phyloP scores from a whole-genome alignment of 2,113 vertebrate genomes.

The pig (Sus scrofa) region DNA sequence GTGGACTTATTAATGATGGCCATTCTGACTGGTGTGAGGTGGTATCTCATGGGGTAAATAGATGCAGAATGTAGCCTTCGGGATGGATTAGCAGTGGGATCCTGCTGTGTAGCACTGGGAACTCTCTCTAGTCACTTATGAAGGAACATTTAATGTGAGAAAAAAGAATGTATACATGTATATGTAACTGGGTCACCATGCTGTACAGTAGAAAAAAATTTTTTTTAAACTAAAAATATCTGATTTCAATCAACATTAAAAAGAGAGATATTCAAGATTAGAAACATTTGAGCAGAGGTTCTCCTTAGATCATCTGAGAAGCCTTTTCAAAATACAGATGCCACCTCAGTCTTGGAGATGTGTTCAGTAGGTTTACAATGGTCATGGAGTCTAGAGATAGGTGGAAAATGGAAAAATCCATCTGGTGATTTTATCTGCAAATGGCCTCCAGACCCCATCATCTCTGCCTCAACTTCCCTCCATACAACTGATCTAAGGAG shows the following conservation, averaged over 20 bases:
- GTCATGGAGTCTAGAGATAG: not conserved
- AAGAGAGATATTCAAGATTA: not conserved
- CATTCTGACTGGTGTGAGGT: too few species aligned
- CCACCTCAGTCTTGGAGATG: not conserved
- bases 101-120: too few species aligned
- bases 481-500: not conserved
- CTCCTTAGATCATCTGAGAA: not conserved
- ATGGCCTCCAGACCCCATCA: not conserved
- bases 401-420: not conserved
- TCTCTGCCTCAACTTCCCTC: not conserved
- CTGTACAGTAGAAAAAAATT: too few species aligned
- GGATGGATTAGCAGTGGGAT: too few species aligned
- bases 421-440: not conserved
- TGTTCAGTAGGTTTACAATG: not conserved
- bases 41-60: too few species aligned
- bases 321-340: not conserved
- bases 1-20: too few species aligned
- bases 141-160: too few species aligned
- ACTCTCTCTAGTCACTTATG: too few species aligned
- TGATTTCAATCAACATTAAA: not conserved
- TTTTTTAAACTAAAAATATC: not conserved
- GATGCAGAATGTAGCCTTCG: too few species aligned
- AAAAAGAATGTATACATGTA: too few species aligned
- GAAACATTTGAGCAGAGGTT: not conserved
- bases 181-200: too few species aligned